Percentiles rank a stretch among this genome's conserved stretches.
These are phyloP conservation scores for Chymomyza fuscimana DNA, from an alignment of 2,888 invertebrate genomes.

Conservation along the genomic window DNA sequence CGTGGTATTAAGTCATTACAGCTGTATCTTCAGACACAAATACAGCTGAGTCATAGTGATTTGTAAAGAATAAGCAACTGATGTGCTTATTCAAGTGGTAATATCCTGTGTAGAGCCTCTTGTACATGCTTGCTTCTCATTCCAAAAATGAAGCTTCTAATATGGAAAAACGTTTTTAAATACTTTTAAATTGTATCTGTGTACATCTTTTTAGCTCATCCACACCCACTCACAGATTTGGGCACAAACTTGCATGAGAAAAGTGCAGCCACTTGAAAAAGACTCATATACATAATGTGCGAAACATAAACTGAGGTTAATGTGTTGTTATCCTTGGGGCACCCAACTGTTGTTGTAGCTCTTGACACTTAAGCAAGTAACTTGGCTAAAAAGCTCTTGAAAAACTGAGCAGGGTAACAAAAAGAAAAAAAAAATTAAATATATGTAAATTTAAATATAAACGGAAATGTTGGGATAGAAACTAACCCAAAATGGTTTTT, in stretches of 20 bases:
- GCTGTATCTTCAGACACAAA: background rate
- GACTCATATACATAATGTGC: background rate
- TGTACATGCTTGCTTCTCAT: background rate
- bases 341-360: background rate
- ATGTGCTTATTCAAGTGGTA: background rate
- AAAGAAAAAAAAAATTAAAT: too few relatives aligned
- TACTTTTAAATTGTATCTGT: too few relatives aligned
- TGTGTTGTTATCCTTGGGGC: background rate
- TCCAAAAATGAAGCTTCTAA: background rate
- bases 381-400: background rate
- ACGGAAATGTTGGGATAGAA: too few relatives aligned
- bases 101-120: background rate
- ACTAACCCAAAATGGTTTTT: too few relatives aligned
- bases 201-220: background rate
- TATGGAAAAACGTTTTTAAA: background rate
- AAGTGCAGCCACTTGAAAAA: background rate
- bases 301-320: background rate
- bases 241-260: background rate
- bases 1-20: background rate
- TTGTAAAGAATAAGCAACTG: background rate
- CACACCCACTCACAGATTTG: background rate
- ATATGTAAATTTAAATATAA: too few relatives aligned
- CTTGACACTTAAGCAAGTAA: background rate
- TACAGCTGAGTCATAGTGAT: background rate
- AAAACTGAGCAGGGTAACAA: too few relatives aligned